Base-by-base conservation (phyloP, 2,797 vertebrate species). In the Poliocrania exsul region DNA sequence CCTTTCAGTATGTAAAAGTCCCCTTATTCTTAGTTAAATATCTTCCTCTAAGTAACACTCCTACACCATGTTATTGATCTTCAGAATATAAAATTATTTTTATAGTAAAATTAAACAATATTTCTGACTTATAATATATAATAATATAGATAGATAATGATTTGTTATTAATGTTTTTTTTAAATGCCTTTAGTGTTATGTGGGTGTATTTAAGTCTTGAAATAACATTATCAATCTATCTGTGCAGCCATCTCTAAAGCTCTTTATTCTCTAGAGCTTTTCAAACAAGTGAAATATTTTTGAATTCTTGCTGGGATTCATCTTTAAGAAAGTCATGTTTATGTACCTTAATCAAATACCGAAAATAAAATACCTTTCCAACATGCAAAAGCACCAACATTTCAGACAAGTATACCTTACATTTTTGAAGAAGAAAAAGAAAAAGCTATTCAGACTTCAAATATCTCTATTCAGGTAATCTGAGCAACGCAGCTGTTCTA, bases 261-360 rank as follows among this genome's bases (percentile, higher is more conserved):
- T 88, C 96, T 93, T 90, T 44, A 73, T 90, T 92, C 78, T 91
- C 82, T 88, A 89, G 86, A 93, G 33, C 26, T 91, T 96, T 96
- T 88, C 75, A 88, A 94, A 81, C 29, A 88, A 86, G 75, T 61
- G 21, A 87, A 96, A 83, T 56, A 14, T 89, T 92, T 83, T 91
- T 49, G 35, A 89, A 42, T 35, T 74, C 19, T 85, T 82, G 28
- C 16, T 56, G 51, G 64, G 51, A 80, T 88, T 74, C 18, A 74
- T 79, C 66, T 73, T 74, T 86, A 53, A n/a, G 54, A 93, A 67
- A 56, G 21, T 80, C 38, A 33, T 65, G 56, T 86, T 95, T 79
- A 81, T 81, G 40, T 93, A 54, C 26, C 21, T 92, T 91, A 95
- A 87, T 96, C 40, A 89, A 83, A 82, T 85, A 89, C 35, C 24